phyloP scores from a whole-genome alignment of 2,113 vertebrate genomes.

The Mus pahari region DNA sequence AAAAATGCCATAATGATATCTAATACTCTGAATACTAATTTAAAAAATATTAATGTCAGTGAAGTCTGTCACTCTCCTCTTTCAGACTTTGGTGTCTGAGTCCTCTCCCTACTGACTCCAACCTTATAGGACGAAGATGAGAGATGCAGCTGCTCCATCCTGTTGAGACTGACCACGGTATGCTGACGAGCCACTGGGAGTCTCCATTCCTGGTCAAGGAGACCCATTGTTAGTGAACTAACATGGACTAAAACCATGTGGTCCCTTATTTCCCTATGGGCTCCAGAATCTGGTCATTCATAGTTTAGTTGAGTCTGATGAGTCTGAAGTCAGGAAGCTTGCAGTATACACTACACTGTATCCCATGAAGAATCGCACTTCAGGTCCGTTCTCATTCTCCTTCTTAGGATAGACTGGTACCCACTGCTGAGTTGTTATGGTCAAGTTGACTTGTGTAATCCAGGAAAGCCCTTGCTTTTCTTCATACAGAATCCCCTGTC shows the following conservation, averaged over 20 bases:
- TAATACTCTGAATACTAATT: neutral
- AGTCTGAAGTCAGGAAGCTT: neutral
- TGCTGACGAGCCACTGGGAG: neutral
- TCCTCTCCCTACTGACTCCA: neutral
- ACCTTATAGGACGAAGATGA: neutral
- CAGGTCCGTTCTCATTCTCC: neutral
- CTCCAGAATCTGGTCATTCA: neutral
- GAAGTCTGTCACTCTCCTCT: neutral
- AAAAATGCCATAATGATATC: neutral
- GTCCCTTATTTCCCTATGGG: neutral
- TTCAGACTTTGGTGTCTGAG: neutral
- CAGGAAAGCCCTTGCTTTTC: constrained; percentile 19
- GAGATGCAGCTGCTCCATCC: neutral
- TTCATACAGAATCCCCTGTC: neutral
- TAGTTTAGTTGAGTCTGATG: neutral
- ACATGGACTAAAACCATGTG: neutral
- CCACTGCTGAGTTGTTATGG: neutral
- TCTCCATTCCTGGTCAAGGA: neutral
- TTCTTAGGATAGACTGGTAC: neutral
- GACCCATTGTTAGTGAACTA: neutral
- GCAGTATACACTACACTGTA: neutral
- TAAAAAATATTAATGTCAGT: neutral
- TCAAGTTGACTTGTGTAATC: neutral
- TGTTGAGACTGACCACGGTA: neutral
- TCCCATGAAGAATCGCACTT: neutral